Evolutionary conservation across 2,888 invertebrate genomes (phyloP), one percentile per base, ranked within the genome.

Genomic region (Orthosia gracilis): DNA sequence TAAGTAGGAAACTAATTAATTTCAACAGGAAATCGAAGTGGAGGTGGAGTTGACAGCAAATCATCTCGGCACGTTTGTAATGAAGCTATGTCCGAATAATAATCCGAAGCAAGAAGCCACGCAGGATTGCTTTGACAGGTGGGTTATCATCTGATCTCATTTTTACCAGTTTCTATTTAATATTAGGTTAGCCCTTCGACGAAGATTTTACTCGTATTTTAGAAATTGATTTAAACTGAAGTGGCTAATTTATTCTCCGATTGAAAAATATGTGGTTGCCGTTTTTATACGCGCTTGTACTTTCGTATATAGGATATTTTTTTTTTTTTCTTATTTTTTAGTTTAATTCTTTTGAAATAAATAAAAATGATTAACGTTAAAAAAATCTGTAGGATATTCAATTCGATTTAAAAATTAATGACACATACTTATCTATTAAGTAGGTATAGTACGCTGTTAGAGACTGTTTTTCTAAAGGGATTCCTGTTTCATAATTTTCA

Each of bases 31-130:
- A 94, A 98, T 99, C 69, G 98, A 98, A 88, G 97, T 99, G 7
- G 98, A 98, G 95, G 97, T 99, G 11, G 98, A 99, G 90, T 93
- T 99, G 57, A 99, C 99, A 0, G 98, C 99, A 1, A 99, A 99
- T 92, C 99, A 99, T 92, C 97, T 98, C 88, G 99, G 99, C 0
- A 97, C 98, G 57, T 99, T 99, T 90, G 98, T 98, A 90, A 97
- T 99, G 94, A 97, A 97, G 89, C 94, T 99, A 0, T 99, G 99
- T 83, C 98, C 98, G 0, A 98, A 98, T 89, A 98, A 98, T 91
- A 98, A 98, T 92, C 98, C 98, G 0, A 96, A 95, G 0, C 97
- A 97, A 82, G 98, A 98, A 93, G 98, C 98, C 4, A 97, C 97
- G 0, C 98, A 98, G 91, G 98, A 98, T 62, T 99, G 99, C 88